Percentiles rank a stretch among this genome's conserved stretches.
Evolutionary conservation across 2,797 vertebrate species (phyloP).

Genomic region (Bovichtus diacanthus): DNA sequence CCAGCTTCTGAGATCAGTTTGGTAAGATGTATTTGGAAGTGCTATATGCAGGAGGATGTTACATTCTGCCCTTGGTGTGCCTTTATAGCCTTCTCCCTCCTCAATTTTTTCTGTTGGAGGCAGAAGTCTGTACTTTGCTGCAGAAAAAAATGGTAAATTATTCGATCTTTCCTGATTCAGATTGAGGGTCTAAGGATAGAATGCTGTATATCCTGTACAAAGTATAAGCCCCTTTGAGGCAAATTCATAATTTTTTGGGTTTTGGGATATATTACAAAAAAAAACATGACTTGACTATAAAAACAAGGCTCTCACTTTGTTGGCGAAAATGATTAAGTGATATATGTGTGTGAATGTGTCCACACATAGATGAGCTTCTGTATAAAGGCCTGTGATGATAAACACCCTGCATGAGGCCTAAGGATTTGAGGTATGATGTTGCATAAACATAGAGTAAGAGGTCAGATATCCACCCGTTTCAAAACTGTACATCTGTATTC

Average conservation of each 20-base stretch:
- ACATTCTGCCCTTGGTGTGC: slow-evolving; percentile 31
- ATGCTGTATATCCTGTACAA: neutral
- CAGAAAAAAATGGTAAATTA: neutral
- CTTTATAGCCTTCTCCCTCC: neutral
- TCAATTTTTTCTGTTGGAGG: neutral
- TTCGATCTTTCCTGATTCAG: neutral
- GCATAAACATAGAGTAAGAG: neutral
- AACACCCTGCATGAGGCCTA: neutral
- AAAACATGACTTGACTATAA: neutral
- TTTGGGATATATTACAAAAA: neutral
- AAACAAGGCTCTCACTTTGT: neutral
- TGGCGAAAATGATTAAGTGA: neutral
- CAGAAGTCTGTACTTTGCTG: neutral
- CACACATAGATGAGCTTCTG: neutral
- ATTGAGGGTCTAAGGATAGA: neutral
- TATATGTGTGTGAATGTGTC: neutral
- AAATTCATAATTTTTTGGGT: neutral
- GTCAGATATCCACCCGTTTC: neutral
- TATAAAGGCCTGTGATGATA: neutral
- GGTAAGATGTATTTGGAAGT: slow-evolving; percentile 18
- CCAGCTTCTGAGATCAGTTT: neutral
- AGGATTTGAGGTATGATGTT: neutral
- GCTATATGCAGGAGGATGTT: slow-evolving; percentile 15
- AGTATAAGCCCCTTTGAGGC: neutral
- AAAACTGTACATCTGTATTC: neutral